phyloP scores from a whole-genome alignment of 2,888 invertebrate species.

The Adelphocoris suturalis region DNA sequence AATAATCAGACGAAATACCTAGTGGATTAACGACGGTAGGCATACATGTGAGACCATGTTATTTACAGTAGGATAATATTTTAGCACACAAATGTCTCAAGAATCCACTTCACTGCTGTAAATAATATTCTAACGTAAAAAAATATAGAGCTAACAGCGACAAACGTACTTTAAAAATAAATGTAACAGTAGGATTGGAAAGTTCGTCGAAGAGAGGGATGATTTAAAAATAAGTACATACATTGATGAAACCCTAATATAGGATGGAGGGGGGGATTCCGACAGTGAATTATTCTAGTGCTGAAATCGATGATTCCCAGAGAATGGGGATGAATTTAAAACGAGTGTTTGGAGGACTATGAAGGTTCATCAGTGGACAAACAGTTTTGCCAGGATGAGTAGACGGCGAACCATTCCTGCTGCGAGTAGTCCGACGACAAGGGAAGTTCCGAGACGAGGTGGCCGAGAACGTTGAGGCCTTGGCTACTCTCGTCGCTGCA shows the following conservation, averaged over 20 bases:
- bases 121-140: background rate
- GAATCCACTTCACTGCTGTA: background rate
- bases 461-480: conserved; percentile 78
- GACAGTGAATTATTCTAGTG: background rate
- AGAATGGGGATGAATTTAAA: background rate
- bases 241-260: background rate
- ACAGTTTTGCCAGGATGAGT: conserved; percentile 67
- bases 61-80: conserved; percentile 29
- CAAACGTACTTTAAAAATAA: too few relatives aligned
- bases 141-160: too few relatives aligned
- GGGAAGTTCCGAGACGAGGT: conserved; percentile 80
- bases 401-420: conserved; percentile 78
- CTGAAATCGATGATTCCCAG: background rate
- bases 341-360: background rate
- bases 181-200: too few relatives aligned
- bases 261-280: background rate
- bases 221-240: conserved; percentile 14
- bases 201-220: background rate
- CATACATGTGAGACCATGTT: background rate
- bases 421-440: conserved; percentile 83
- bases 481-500: conserved; percentile 76
- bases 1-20: background rate
- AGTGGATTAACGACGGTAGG: too few relatives aligned
- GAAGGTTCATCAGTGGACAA: background rate
- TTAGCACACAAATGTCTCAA: background rate